Evolutionary conservation across 2,113 vertebrate genomes (phyloP).

Genomic region (Psilopsiagon aurifrons): DNA sequence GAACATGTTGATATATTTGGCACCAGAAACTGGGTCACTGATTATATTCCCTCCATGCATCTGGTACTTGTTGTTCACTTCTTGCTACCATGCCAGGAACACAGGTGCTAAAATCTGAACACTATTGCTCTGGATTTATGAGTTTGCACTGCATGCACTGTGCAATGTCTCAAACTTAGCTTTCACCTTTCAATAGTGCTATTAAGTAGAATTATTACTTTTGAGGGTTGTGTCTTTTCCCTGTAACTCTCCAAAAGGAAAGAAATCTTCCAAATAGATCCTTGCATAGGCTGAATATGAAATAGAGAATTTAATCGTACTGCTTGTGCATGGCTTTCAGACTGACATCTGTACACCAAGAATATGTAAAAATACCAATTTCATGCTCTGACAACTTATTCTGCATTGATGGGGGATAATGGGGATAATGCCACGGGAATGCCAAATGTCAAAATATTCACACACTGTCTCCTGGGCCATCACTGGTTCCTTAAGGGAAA

Average conservation of each 20-base stretch:
- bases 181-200: conserved; percentile 40
- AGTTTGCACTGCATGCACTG: neutral
- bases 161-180: conserved; percentile 19
- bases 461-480: conserved; percentile 47
- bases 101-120: conserved; percentile 44
- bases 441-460: conserved; percentile 76
- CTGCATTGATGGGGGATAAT: conserved; percentile 70
- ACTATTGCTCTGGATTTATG: neutral
- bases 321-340: conserved; percentile 64
- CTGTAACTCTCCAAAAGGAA: conserved; percentile 33
- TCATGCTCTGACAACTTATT: conserved; percentile 83
- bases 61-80: conserved; percentile 53
- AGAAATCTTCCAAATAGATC: conserved; percentile 55
- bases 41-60: conserved; percentile 46
- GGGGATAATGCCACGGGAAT: conserved; percentile 69
- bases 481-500: conserved; percentile 55
- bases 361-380: conserved; percentile 82
- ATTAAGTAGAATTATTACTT: conserved; percentile 39
- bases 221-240: conserved; percentile 31
- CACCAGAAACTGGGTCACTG: conserved; percentile 48
- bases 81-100: conserved; percentile 43
- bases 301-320: conserved; percentile 72
- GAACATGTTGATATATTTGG: conserved; percentile 58
- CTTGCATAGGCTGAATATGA: conserved; percentile 40
- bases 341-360: conserved; percentile 79